phyloP scores from a whole-genome alignment of 1,140 invertebrate species.

The Panulirus ornatus region DNA sequence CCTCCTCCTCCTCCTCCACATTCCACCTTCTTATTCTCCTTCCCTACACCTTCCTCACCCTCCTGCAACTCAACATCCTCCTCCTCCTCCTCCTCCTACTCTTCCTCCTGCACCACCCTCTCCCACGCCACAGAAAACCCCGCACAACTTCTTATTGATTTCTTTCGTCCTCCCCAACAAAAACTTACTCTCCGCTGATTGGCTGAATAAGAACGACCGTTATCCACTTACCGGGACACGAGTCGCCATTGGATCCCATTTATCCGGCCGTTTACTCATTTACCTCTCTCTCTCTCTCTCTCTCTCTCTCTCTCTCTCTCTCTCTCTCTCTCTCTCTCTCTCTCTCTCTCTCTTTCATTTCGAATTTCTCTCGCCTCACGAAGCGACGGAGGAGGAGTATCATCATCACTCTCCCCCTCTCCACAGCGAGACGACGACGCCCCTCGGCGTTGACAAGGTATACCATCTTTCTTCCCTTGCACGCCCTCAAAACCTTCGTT shows the following conservation, averaged over 20 bases:
- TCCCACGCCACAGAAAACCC: conserved; percentile 22
- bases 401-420: too few relatives aligned
- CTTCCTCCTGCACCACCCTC: background rate
- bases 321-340: too few relatives aligned
- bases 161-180: conserved; percentile 38
- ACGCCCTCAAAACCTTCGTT: too few relatives aligned
- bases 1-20: background rate
- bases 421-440: too few relatives aligned
- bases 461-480: too few relatives aligned
- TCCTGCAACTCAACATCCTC: background rate
- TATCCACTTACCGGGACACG: conserved; percentile 64
- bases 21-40: background rate
- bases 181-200: conserved; percentile 67
- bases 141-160: conserved; percentile 55
- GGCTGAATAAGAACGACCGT: conserved; percentile 67
- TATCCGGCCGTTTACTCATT: conserved; percentile 53
- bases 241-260: conserved; percentile 43
- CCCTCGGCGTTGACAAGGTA: too few relatives aligned
- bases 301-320: too few relatives aligned
- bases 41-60: background rate
- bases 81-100: background rate
- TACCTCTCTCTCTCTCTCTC: background rate
- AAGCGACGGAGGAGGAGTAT: background rate
- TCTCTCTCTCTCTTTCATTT: too few relatives aligned
- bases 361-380: conserved; percentile 37